A percentile compares a stretch with the other conserved stretches of the same genome.
phyloP scores from a whole-genome alignment of 2,113 vertebrate genomes.

The Callionymus lyra region DNA sequence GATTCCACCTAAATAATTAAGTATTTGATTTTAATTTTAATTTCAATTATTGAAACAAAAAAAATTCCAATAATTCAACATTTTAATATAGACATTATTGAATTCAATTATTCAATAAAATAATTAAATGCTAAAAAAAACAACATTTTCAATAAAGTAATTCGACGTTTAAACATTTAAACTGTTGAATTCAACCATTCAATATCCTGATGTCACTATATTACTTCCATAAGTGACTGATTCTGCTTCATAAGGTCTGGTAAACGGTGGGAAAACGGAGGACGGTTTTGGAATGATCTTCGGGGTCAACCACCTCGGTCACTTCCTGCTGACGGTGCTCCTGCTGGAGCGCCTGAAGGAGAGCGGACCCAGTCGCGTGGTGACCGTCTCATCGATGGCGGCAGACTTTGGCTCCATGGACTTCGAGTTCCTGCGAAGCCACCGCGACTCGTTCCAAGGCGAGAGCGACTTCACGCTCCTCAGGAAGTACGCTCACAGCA shows the following conservation, averaged over 20 bases:
- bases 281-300: conserved; percentile 70
- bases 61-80: too few species aligned
- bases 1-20: too few species aligned
- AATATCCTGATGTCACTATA: too few species aligned
- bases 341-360: conserved; percentile 73
- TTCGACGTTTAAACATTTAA: too few species aligned
- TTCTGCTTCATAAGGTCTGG: conserved; percentile 10
- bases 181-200: too few species aligned
- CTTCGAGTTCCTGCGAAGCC: conserved; percentile 47
- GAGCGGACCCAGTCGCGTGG: conserved; percentile 65
- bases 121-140: too few species aligned
- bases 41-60: too few species aligned
- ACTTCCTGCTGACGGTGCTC: conserved; percentile 61
- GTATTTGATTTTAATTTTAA: too few species aligned
- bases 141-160: too few species aligned
- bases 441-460: conserved; percentile 27
- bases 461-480: conserved; percentile 17
- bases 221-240: too few species aligned
- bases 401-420: conserved; percentile 53
- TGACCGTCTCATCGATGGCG: conserved; percentile 66
- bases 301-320: conserved; percentile 72
- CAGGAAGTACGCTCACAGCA: conserved; percentile 70
- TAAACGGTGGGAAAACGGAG: conserved; percentile 42
- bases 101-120: too few species aligned
- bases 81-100: too few species aligned